Conservation (phyloP, 2,797 vertebrate species). For the Rhinogobio ventralis region DNA sequence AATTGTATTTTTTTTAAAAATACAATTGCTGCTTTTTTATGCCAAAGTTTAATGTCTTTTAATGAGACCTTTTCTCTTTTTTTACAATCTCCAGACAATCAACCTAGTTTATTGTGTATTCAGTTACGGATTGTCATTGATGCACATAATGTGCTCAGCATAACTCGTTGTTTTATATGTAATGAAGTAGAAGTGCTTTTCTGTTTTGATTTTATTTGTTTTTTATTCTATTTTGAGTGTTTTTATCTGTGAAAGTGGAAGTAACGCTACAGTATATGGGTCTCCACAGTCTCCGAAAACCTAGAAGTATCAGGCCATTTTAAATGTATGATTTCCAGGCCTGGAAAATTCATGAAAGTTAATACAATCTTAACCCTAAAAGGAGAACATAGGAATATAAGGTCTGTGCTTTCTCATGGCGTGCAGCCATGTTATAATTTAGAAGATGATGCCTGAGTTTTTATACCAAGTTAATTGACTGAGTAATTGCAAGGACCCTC, state of each 20-base stretch:
- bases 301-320: not conserved
- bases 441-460: slow-evolving; percentile 10
- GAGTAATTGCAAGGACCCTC: not conserved
- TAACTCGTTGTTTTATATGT: not conserved
- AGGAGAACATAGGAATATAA: not conserved
- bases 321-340: not conserved
- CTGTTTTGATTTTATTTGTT: not conserved
- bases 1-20: not conserved
- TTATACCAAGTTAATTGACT: not conserved
- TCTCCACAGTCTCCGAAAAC: not conserved
- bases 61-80: not conserved
- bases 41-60: no score
- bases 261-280: not conserved
- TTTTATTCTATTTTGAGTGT: not conserved
- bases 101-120: not conserved
- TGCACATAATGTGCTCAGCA: not conserved
- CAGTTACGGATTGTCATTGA: not conserved
- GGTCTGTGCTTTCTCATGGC: not conserved
- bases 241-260: not conserved
- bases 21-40: not conserved
- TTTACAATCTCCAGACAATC: no score
- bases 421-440: not conserved
- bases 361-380: not conserved
- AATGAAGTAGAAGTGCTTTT: not conserved
- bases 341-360: not conserved